Base-by-base conservation (phyloP, 2,797 vertebrate species). In the Xenops minutus region DNA sequence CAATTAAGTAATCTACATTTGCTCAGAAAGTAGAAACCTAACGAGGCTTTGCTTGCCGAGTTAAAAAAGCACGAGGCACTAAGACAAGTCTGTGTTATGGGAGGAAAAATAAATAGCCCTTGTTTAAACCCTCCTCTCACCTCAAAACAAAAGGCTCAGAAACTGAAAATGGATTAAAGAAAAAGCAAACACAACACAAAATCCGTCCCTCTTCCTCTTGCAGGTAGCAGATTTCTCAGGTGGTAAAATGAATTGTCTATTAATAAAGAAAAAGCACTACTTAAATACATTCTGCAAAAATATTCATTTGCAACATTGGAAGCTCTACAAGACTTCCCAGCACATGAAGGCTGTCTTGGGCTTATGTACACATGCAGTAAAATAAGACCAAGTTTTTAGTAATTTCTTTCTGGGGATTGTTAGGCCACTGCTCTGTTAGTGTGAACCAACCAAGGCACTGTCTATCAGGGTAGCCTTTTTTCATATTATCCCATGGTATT, bases 301-400 rank as follows among this genome's bases (percentile, higher is more conserved):
- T 41, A 30, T 4, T 85, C 32, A 48, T 51, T 71, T 64, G 32
- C 1, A 2, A 63, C 23, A 21, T 0, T 11, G 14, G 63, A 69
- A 82, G 18, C 17, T 62, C n/a, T 77, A 48, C 19, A 44, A n/a
- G 41, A 52, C 52, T 67, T 68, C 20, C 75, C 75, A 66, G 82
- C 22, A 32, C 3, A 3, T 0, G 6, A 19, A 79, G 36, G 30
- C 62, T 11, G 34, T 68, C 56, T 26, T 21, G 27, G 58, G 48
- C 66, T 84, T 29, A 37, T 0, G 0, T 26, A 56, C 14, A n/a
- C 0, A 0, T 18, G 34, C 51, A 59, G 12, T 30, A 59, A 43
- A 58, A 9, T 20, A 81, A 74, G 8, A 55, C 4, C 63, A 76
- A 54, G 17, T 27, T 82, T 79, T 79, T 30, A 82, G 49, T 27